Percentiles rank a stretch among this genome's conserved stretches.
phyloP scores from a whole-genome alignment of 2,888 invertebrate species.

The Mantis religiosa region DNA sequence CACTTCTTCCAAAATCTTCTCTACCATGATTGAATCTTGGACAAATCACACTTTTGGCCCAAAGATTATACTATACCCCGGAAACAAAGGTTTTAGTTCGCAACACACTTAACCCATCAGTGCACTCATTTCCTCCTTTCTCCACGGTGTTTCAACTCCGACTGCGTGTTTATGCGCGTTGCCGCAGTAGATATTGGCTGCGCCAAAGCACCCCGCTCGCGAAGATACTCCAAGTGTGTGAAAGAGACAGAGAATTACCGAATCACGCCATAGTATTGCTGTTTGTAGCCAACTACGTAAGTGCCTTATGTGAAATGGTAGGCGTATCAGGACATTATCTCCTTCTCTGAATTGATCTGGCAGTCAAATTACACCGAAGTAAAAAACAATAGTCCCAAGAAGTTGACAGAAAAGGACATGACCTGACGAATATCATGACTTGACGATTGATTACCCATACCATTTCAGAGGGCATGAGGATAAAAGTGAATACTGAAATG shows the following conservation, averaged over 20 bases:
- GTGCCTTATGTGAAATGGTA: background rate
- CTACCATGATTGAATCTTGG: slow-evolving; percentile 52
- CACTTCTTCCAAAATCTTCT: slow-evolving; percentile 61
- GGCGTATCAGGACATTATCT: background rate
- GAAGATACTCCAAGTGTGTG: background rate
- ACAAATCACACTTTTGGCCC: background rate
- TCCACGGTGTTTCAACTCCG: slow-evolving; percentile 45
- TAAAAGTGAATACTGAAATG: too few species aligned
- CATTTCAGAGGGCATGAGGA: too few species aligned
- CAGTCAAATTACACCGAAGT: background rate
- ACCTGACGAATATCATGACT: background rate
- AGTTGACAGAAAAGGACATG: background rate
- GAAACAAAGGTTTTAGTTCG: background rate
- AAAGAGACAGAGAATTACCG: slow-evolving; percentile 9
- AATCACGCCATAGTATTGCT: slow-evolving; percentile 10
- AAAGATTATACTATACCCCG: background rate
- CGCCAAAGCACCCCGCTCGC: background rate
- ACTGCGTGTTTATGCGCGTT: slow-evolving; percentile 36
- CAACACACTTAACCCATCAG: slow-evolving; percentile 38
- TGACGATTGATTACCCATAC: too few species aligned
- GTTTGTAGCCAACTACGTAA: slow-evolving; percentile 10
- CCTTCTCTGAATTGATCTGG: background rate
- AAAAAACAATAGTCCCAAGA: background rate
- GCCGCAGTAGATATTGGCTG: slow-evolving; percentile 11
- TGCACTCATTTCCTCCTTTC: slow-evolving; percentile 40